phyloP scores from a whole-genome alignment of 1,140 invertebrate species.

The Zaprionus davidi region DNA sequence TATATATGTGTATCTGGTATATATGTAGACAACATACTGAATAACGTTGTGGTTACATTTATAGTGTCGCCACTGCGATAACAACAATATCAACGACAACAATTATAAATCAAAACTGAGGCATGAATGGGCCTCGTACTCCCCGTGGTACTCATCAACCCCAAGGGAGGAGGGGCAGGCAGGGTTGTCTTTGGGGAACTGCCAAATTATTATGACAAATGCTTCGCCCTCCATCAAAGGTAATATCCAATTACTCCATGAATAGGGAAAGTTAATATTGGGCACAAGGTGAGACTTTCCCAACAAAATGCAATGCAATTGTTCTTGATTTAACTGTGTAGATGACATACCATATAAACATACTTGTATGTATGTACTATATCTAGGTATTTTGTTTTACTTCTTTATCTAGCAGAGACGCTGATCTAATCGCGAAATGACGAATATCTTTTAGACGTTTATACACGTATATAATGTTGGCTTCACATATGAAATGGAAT shows the following conservation, averaged over 20 bases:
- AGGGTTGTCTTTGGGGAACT: neutral
- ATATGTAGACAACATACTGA: conserved; percentile 12
- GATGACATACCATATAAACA: neutral
- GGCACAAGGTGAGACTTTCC: conserved; percentile 27
- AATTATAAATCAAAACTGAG: conserved; percentile 31
- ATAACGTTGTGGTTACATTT: conserved; percentile 25
- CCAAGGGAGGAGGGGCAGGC: neutral
- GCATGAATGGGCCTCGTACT: conserved; percentile 25
- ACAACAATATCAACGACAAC: conserved; percentile 17
- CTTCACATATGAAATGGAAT: neutral
- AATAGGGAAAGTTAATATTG: conserved; percentile 28
- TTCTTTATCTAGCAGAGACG: neutral
- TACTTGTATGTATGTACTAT: neutral
- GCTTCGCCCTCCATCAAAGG: neutral
- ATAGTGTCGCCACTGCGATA: conserved; percentile 21
- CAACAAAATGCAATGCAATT: conserved; percentile 5
- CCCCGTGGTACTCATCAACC: conserved; percentile 2
- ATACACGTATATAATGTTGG: neutral
- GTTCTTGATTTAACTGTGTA: neutral
- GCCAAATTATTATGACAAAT: conserved; percentile 2
- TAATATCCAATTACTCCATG: conserved; percentile 16
- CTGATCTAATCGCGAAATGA: neutral
- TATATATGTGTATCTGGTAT: neutral
- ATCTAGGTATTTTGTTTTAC: neutral
- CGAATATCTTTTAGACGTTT: neutral